Evolutionary conservation across 30 jellyfish, hydroid and myxozoan genomes (phyloP), one percentile per base, ranked within the genome.

Genomic region (Pseudorhiza aurosa): DNA sequence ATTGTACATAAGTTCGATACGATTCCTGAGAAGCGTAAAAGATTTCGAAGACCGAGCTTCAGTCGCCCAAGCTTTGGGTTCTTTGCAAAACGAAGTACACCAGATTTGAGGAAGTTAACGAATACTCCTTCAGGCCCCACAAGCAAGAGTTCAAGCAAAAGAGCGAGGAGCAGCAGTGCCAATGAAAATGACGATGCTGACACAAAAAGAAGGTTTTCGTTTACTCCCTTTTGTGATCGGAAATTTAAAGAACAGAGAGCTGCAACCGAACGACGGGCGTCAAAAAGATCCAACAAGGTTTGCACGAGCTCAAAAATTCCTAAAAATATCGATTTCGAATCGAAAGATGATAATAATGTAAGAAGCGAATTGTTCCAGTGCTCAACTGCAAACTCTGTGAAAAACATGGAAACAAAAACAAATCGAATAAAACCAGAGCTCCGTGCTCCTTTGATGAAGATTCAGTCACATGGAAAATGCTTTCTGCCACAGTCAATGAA

Each of bases 1-100:
- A 70, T 64, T 50, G 77, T 31, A 31, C 76, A 51, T 3, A 42
- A 30, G 19, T 35, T 37, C 26, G 91, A 80, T 32, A 36, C 57
- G 1, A 42, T 62, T 19, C 71, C 72, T 14, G 80, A 80, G 22
- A 67, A 80, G 68, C 49, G 80, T 25, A 47, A 51, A 47, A 35
- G 91, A 25, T 80, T 80, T 39, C 91, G 91, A 15, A 70, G 91
- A 32, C 91, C 91, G 43, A 80, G 91, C 30, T 80, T 80, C 32
- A 70, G 84, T 37, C 70, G 91, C 4, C 91, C 91, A 45, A 80
- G 91, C 18, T 65, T 80, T 32, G 91, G 91, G 36, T 80, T 80
- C 32, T 80, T 80, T 55, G 65, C 91, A 12, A 80, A 80, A 17
- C 79, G 91, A 53, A 80, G 91, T 58, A 64, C 91, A 42, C 91